Conservation (phyloP, 2,797 vertebrate genomes). For the Falco biarmicus region DNA sequence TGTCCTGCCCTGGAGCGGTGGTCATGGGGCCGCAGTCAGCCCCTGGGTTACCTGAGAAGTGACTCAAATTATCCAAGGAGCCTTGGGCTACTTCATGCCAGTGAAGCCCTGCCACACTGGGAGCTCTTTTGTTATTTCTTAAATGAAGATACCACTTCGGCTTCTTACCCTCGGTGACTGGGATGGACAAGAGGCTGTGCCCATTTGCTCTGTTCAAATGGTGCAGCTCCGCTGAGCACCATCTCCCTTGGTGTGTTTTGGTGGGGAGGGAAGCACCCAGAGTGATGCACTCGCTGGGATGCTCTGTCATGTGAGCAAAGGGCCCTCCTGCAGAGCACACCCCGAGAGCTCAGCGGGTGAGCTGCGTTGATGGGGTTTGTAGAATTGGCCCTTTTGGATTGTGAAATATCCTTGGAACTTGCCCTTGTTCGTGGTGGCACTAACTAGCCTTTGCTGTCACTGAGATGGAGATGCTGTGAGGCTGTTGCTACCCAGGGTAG, state of each 20-base stretch:
- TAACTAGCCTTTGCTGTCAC: fast-evolving
- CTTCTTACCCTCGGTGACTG: not conserved
- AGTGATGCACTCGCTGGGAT: fast-evolving
- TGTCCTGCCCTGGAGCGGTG: not conserved
- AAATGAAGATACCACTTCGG: not conserved
- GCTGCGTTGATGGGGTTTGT: not conserved
- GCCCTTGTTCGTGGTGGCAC: not conserved
- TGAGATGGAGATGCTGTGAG: fast-evolving
- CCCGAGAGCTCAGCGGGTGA: not conserved
- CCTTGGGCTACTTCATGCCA: not conserved
- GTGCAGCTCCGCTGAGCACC: not conserved
- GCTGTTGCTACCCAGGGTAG: not conserved
- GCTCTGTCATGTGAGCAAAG: fast-evolving
- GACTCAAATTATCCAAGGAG: not conserved
- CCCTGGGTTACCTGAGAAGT: not conserved
- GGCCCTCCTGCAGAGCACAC: not conserved
- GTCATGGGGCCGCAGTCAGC: fast-evolving
- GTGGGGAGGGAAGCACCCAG: not conserved
- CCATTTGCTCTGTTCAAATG: not conserved
- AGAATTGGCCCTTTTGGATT: not conserved
- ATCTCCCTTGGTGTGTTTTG: fast-evolving
- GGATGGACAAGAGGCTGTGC: fast-evolving
- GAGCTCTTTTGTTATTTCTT: not conserved
- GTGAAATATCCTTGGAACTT: not conserved
- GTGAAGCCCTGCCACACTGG: fast-evolving